phyloP scores from a whole-genome alignment of 2,797 vertebrate genomes.

The Melanotaenia pygmaea region DNA sequence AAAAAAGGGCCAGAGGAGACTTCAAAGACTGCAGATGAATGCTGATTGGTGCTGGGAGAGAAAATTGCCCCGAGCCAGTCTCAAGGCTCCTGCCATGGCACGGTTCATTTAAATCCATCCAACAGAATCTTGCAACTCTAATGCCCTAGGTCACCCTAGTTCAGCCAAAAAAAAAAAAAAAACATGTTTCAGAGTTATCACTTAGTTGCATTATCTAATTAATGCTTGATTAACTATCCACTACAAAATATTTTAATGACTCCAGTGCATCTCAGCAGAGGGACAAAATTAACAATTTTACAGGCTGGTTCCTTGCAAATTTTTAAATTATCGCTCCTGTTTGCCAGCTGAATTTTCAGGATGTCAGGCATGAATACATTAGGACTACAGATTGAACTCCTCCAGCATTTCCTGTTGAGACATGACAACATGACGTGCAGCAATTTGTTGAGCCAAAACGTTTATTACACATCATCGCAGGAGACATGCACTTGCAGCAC shows the following conservation, averaged over 20 bases:
- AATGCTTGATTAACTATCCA: conserved; percentile 19
- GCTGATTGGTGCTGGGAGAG: conserved; percentile 42
- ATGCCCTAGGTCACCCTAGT: conserved; percentile 19
- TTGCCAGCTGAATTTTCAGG: conserved; percentile 13
- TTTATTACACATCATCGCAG: conserved; percentile 77
- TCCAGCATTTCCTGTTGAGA: conserved; percentile 28
- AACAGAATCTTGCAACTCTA: conserved; percentile 16
- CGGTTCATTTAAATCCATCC: conserved; percentile 55
- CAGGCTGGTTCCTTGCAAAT: conserved; percentile 1
- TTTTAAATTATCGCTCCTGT: conserved; percentile 4
- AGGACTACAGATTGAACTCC: conserved; percentile 31
- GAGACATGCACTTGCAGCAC: conserved; percentile 78
- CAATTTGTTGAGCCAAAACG: conserved; percentile 69
- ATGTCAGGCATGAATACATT: conserved; percentile 10
- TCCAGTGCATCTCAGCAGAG: conserved; percentile 20
- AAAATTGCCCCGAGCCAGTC: conserved; percentile 44
- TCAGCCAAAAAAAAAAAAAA: conserved; percentile 19
- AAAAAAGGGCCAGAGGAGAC: conserved; percentile 38
- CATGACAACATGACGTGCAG: conserved; percentile 45
- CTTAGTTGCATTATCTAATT: conserved; percentile 30
- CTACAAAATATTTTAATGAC: conserved; percentile 41
- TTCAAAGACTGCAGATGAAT: conserved; percentile 55
- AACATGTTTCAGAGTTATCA: conserved; percentile 5
- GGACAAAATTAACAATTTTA: conserved; percentile 23
- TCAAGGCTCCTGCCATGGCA: conserved; percentile 40